phyloP scores from a whole-genome alignment of 2,797 vertebrate genomes.

The Euthynnus affinis region DNA sequence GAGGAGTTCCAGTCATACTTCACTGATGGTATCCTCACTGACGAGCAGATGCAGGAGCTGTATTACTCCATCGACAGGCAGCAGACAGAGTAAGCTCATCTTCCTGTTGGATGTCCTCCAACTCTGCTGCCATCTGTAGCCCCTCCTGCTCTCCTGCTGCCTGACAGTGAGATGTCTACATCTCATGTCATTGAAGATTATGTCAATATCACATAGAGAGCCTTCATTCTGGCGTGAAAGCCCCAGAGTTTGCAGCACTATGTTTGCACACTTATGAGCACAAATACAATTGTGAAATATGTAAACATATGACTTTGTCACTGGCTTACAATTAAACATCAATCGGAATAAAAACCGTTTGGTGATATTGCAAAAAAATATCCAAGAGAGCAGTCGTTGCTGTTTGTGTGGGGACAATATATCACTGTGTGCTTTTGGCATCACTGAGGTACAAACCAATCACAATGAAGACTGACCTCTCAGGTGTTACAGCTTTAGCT shows the following conservation, averaged over 20 bases:
- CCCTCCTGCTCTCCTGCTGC: constrained; percentile 53
- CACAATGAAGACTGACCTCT: neutral
- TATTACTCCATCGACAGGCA: constrained; percentile 91
- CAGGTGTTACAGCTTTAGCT: neutral
- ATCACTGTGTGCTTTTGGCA: neutral
- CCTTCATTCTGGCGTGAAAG: constrained; percentile 19
- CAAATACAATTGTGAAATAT: constrained; percentile 26
- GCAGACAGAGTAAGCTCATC: constrained; percentile 89
- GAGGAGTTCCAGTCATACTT: constrained; percentile 97
- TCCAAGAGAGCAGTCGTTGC: neutral
- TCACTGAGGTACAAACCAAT: constrained; percentile 12
- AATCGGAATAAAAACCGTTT: neutral
- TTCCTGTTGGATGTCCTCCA: constrained; percentile 52
- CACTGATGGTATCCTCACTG: constrained; percentile 93
- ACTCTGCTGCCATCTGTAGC: constrained; percentile 63
- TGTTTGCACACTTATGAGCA: constrained; percentile 40
- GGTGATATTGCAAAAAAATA: neutral
- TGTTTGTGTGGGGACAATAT: neutral
- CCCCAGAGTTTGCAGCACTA: constrained; percentile 14
- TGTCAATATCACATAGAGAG: constrained; percentile 46
- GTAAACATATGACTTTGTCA: constrained; percentile 9
- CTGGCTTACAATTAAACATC: neutral
- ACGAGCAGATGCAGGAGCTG: constrained; percentile 92
- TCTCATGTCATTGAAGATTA: constrained; percentile 49
- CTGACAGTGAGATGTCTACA: constrained; percentile 44